These are phyloP conservation scores for Synergus laeviventris DNA, from an alignment of 2,888 invertebrate genomes.

Conservation along the genomic window DNA sequence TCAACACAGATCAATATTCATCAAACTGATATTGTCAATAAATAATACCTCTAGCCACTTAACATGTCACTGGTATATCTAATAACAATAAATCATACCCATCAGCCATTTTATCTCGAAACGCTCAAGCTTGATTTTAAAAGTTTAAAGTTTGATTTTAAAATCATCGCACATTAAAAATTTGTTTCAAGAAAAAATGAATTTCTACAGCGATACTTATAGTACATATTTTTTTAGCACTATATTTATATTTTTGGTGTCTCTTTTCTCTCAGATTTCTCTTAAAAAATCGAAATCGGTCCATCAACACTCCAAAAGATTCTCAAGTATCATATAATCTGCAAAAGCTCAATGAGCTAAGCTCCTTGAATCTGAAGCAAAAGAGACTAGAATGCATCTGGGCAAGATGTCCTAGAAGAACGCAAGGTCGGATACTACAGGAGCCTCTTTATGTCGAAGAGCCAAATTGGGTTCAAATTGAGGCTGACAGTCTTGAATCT, in stretches of 20 bases:
- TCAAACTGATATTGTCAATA: not conserved
- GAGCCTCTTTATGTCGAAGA: slow-evolving; percentile 63
- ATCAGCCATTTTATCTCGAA: not conserved
- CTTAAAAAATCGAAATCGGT: not conserved
- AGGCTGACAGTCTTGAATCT: slow-evolving; percentile 19
- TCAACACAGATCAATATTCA: not conserved
- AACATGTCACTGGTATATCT: not conserved
- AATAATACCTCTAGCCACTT: not conserved
- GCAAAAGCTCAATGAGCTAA: not conserved
- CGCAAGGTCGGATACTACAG: slow-evolving; percentile 52
- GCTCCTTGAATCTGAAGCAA: not conserved
- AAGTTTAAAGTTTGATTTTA: too few species aligned
- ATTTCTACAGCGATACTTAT: too few species aligned
- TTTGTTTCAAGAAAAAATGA: too few species aligned
- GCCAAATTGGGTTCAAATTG: slow-evolving; percentile 59
- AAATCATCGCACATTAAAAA: too few species aligned
- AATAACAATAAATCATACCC: not conserved
- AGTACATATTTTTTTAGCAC: not conserved
- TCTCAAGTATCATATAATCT: not conserved
- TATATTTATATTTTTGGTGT: not conserved
- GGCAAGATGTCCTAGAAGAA: slow-evolving; percentile 44
- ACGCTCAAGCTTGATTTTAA: too few species aligned
- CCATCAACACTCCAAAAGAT: not conserved
- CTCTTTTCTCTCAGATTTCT: not conserved
- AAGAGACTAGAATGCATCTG: not conserved